phyloP scores from a whole-genome alignment of 2,888 invertebrate genomes.

The Cataglyphis livida region DNA sequence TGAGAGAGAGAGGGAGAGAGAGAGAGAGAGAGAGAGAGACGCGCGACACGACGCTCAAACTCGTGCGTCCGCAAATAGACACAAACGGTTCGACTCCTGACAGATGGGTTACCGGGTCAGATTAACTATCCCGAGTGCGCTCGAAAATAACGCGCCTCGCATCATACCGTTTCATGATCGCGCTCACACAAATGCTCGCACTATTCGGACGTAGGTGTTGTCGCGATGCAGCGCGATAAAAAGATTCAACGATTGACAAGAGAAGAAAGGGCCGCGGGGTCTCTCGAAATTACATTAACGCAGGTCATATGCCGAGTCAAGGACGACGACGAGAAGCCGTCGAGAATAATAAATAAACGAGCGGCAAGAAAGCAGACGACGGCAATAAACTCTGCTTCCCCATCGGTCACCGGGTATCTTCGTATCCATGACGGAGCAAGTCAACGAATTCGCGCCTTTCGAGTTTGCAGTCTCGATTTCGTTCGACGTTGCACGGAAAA shows the following conservation, averaged over 20 bases:
- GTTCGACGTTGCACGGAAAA: too few species aligned
- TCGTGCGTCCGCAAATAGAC: conserved; percentile 76
- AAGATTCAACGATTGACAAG: conserved; percentile 47
- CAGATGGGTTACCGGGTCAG: conserved; percentile 80
- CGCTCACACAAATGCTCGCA: not conserved
- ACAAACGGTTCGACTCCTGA: conserved; percentile 75
- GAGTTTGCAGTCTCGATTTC: not conserved
- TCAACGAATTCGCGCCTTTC: not conserved
- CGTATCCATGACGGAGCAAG: conserved; percentile 72
- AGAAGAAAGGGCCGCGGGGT: not conserved
- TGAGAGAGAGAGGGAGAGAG: too few species aligned
- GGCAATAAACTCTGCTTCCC: conserved; percentile 40
- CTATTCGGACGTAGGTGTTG: conserved; percentile 7
- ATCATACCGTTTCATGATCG: conserved; percentile 43
- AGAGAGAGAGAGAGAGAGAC: not conserved
- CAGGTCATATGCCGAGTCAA: conserved; percentile 28
- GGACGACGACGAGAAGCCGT: not conserved
- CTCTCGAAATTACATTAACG: conserved; percentile 23
- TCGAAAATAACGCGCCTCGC: conserved; percentile 71
- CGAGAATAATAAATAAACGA: not conserved
- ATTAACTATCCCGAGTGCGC: conserved; percentile 72
- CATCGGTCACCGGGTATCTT: conserved; percentile 67
- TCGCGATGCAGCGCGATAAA: not conserved
- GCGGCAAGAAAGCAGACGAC: not conserved
- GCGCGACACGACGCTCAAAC: conserved; percentile 17